These are phyloP conservation scores for Polyploca ridens DNA, from an alignment of 2,888 invertebrate species.

Conservation along the genomic window DNA sequence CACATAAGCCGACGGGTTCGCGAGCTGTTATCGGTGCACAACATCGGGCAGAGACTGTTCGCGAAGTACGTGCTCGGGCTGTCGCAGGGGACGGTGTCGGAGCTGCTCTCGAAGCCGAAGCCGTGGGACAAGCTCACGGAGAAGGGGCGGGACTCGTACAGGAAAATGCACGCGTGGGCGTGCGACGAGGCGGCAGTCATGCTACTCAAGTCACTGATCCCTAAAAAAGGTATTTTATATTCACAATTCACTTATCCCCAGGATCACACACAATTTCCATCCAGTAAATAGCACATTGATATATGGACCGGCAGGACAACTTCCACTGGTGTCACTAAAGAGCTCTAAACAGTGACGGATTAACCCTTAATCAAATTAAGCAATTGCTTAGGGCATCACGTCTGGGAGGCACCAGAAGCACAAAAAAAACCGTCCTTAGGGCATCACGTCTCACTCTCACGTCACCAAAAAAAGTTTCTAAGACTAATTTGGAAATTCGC, in stretches of 20 bases:
- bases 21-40: slow-evolving; percentile 97
- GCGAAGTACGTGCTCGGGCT: slow-evolving; percentile 99
- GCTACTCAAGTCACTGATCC: slow-evolving; percentile 98
- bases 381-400: too few species aligned
- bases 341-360: too few species aligned
- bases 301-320: background rate
- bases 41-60: slow-evolving; percentile 99
- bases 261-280: slow-evolving; percentile 24
- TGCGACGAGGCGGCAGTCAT: slow-evolving; percentile 98
- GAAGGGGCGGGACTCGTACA: slow-evolving; percentile 99
- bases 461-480: too few species aligned
- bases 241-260: slow-evolving; percentile 66
- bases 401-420: too few species aligned
- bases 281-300: slow-evolving; percentile 22
- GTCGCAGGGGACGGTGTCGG: slow-evolving; percentile 99
- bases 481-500: too few species aligned
- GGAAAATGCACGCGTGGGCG: slow-evolving; percentile 99
- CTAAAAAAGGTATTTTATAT: slow-evolving; percentile 93
- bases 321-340: background rate
- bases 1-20: slow-evolving; percentile 96
- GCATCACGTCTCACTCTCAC: too few species aligned
- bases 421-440: too few species aligned
- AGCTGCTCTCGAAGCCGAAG: slow-evolving; percentile 98
- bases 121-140: slow-evolving; percentile 99
- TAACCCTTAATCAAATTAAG: too few species aligned